Evolutionary conservation across 2,113 vertebrate genomes (phyloP).

Genomic region (Saguinus imperator): DNA sequence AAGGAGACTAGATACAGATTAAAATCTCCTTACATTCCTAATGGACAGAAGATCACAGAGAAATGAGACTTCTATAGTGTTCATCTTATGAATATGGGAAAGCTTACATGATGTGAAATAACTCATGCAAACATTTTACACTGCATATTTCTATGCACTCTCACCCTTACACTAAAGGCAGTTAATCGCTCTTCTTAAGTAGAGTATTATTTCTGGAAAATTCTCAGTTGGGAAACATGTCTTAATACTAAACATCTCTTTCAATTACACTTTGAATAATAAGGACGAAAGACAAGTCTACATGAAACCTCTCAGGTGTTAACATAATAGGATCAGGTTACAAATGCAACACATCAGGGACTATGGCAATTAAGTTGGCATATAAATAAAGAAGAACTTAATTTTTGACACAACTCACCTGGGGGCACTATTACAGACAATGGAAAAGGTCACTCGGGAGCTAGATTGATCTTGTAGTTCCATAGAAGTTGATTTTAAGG

Average conservation of each 20-base stretch:
- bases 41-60: conserved; percentile 61
- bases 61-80: conserved; percentile 79
- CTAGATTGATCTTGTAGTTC: background rate
- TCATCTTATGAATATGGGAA: conserved; percentile 69
- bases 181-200: conserved; percentile 65
- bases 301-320: conserved; percentile 50
- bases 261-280: conserved; percentile 61
- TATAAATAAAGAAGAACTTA: conserved; percentile 39
- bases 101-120: conserved; percentile 73
- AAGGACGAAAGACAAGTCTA: conserved; percentile 57
- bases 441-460: background rate
- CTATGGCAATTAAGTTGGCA: background rate
- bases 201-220: conserved; percentile 66
- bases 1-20: conserved; percentile 56
- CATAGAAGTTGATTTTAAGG: conserved; percentile 14
- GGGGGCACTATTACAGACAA: background rate
- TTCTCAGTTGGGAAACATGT: conserved; percentile 46
- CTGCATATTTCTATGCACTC: conserved; percentile 76
- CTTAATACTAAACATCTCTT: conserved; percentile 50
- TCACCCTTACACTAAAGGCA: conserved; percentile 75
- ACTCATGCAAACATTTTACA: conserved; percentile 80
- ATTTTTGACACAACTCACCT: background rate
- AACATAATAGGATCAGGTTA: conserved; percentile 63
- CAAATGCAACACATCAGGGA: conserved; percentile 60
- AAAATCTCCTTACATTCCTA: conserved; percentile 66